These are phyloP conservation scores for Anastrepha ludens DNA, from an alignment of 1,140 invertebrate species.

Conservation along the genomic window DNA sequence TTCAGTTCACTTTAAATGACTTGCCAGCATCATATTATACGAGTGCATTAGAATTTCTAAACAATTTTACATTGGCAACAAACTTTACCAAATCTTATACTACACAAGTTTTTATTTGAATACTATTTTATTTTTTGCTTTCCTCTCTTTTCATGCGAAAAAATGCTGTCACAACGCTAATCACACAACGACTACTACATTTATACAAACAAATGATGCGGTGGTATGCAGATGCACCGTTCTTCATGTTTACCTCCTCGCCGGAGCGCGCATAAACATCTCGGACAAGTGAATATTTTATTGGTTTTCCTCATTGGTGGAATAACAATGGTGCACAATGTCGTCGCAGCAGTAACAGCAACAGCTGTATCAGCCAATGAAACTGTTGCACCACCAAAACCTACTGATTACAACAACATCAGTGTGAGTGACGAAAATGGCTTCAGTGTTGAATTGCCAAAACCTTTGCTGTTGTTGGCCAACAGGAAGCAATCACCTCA, in stretches of 20 bases:
- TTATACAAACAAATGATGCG: no score
- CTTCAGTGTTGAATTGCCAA: constrained; percentile 33
- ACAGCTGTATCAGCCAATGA: neutral
- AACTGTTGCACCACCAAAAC: neutral
- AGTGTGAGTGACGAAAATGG: constrained; percentile 29
- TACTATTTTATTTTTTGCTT: neutral
- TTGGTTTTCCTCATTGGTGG: constrained; percentile 37
- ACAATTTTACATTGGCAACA: neutral
- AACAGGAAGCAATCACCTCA: constrained; percentile 32
- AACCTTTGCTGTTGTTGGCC: constrained; percentile 2
- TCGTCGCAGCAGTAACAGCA: neutral
- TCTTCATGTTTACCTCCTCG: neutral
- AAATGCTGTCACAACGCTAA: neutral
- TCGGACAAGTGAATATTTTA: constrained; percentile 14
- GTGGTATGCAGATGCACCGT: neutral
- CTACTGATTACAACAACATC: neutral
- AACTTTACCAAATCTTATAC: neutral
- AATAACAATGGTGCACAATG: neutral
- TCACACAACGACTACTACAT: neutral
- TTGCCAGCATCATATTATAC: no score
- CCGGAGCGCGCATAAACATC: neutral
- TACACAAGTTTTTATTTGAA: neutral
- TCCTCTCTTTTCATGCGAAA: constrained; percentile 15
- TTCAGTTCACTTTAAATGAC: no score
- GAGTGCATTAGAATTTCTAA: no score